Base-by-base conservation (phyloP, 2,113 vertebrate genomes). In the Neomonachus schauinslandi region DNA sequence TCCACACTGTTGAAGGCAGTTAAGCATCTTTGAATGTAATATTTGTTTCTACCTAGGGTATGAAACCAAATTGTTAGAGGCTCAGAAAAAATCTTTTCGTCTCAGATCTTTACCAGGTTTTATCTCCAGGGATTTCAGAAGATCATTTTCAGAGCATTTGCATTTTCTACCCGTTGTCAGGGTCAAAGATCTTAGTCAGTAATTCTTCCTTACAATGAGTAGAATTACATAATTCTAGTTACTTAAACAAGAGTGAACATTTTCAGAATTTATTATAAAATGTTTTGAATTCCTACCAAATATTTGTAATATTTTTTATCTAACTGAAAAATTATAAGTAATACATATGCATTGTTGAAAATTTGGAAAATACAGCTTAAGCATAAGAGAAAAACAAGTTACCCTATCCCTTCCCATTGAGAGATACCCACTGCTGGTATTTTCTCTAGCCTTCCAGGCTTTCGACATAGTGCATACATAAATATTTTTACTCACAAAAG, bases 401-500 rank as follows among this genome's bases (percentile, higher is more conserved):
- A 85, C 26, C 2, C 39, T 28, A 13, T 59, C 28, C n/a, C 15
- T 91, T 81, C 84, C 61, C n/a, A 18, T 33, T 82, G 65, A 94
- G 94, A 94, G 57, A 65, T 51, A 16, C 33, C 79, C 51, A 85
- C 80, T 77, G 42, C 91, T 90, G 71, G 53, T 61, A 19, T 67
- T 95, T 93, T 89, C 26, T 93, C 77, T 89, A 71, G 55, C 51
- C 67, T 94, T 80, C 16, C 33, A 71, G 80, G 90, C 72, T 97
- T 97, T 94, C 89, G 87, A n/a, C 6, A 2, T 97, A 92, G 91
- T 65, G n/a, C 31, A 33, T 53, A 72, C 46, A 79, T 95, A 87
- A 96, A 71, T 94, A 82, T 63, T 92, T 84, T 82, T 39, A 82
- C 72, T 83, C 86, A 89, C 96, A 65, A 31, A 93, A 81, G 91